phyloP scores from a whole-genome alignment of 2,797 vertebrate species.

The Anolis apletophallus region DNA sequence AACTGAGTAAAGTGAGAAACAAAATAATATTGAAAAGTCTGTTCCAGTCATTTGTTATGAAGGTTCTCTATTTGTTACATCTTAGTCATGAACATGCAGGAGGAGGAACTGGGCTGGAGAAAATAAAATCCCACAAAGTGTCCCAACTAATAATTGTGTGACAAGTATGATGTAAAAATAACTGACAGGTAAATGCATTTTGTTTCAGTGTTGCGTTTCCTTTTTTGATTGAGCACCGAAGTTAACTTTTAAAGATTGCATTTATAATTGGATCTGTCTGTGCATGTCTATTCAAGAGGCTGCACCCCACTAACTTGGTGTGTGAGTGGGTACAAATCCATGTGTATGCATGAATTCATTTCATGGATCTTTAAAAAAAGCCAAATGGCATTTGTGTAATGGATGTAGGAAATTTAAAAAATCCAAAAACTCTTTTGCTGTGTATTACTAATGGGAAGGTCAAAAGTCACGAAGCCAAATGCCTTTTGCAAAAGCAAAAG shows the following conservation, averaged over 20 bases:
- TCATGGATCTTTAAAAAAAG: conserved; percentile 30
- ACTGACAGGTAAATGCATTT: conserved; percentile 61
- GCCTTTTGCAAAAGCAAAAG: conserved; percentile 15
- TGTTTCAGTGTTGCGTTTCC: conserved; percentile 61
- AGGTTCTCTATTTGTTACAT: conserved; percentile 42
- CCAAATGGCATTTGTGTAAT: conserved; percentile 47
- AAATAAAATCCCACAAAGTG: conserved; percentile 46
- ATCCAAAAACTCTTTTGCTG: conserved; percentile 18
- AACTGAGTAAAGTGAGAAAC: not conserved
- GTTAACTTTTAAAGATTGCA: conserved; percentile 62
- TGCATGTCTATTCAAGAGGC: conserved; percentile 56
- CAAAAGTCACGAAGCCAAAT: conserved; percentile 32
- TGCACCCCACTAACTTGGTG: conserved; percentile 50
- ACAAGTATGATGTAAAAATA: conserved; percentile 63
- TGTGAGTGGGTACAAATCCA: conserved; percentile 57
- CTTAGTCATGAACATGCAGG: conserved; percentile 32
- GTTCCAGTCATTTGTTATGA: conserved; percentile 36
- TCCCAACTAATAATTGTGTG: conserved; percentile 56
- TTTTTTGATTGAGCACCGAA: conserved; percentile 57
- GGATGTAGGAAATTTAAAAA: conserved; percentile 37
- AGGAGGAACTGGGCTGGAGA: conserved; percentile 23
- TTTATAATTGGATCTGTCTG: conserved; percentile 61
- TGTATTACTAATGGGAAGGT: conserved; percentile 24
- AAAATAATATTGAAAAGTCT: conserved; percentile 9
- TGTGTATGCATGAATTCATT: conserved; percentile 43